Percentiles rank a stretch among this genome's conserved stretches.
Evolutionary conservation across 2,888 invertebrate species (phyloP).

Genomic region (Hypomecis punctinalis): DNA sequence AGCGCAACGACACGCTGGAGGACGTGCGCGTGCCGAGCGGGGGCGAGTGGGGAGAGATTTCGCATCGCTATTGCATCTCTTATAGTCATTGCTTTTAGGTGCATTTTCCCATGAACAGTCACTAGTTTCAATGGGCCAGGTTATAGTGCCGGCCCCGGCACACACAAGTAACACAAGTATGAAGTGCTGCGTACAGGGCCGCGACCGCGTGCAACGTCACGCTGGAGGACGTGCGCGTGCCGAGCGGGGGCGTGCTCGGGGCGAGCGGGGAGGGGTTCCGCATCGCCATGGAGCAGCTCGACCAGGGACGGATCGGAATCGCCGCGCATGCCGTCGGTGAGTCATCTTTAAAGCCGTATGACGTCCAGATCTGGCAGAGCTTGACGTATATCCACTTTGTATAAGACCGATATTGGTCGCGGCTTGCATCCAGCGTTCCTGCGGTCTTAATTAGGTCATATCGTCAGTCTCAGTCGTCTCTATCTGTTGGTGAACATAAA

Average conservation of each 20-base stretch:
- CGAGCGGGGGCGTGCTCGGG: conserved; percentile 81
- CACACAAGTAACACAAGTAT: conserved; percentile 33
- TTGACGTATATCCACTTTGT: no score
- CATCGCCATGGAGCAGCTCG: conserved; percentile 89
- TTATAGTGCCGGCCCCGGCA: neutral
- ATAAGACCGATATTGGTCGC: no score
- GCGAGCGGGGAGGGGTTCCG: conserved; percentile 87
- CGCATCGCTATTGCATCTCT: conserved; percentile 47
- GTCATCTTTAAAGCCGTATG: conserved; percentile 35
- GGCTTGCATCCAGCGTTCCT: no score
- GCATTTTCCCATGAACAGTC: neutral
- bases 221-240: conserved; percentile 87
- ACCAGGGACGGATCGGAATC: conserved; percentile 90
- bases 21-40: conserved; percentile 84
- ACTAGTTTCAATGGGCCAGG: neutral
- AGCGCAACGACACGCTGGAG: conserved; percentile 87
- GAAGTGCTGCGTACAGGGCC: conserved; percentile 78
- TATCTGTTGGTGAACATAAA: no score
- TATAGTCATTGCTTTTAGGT: neutral
- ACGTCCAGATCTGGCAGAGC: no score
- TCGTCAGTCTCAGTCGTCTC: no score
- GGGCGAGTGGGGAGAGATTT: conserved; percentile 87
- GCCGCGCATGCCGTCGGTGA: conserved; percentile 90
- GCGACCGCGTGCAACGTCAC: conserved; percentile 89
- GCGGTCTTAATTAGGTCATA: no score